Conservation (phyloP, 2,797 vertebrate genomes). For the Pampus argenteus region DNA sequence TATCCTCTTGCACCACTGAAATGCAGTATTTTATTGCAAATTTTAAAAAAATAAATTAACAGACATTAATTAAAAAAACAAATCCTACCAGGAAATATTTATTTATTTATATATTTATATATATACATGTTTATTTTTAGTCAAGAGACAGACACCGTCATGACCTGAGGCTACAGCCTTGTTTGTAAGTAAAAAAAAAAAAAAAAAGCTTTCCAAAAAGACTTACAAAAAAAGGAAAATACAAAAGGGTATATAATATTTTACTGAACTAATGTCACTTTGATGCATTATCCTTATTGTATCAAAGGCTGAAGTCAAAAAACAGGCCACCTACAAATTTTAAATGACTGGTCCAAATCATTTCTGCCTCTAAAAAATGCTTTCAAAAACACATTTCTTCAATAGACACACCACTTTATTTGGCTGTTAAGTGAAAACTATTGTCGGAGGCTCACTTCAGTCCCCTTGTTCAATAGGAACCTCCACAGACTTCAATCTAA, state of each 20-base stretch:
- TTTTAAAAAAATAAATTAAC: neutral
- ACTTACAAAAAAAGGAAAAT: neutral
- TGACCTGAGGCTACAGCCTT: neutral
- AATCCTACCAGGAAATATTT: neutral
- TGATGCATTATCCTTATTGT: no score
- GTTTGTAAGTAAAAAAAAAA: neutral
- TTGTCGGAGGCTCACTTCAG: neutral
- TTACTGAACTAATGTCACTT: neutral
- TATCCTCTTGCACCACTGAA: neutral
- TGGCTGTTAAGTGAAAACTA: conserved; percentile 1
- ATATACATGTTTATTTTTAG: neutral
- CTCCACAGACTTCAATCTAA: conserved; percentile 13
- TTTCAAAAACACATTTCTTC: neutral
- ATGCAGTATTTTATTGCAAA: neutral
- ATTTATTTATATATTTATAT: no score
- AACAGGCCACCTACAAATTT: neutral
- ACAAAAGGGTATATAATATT: neutral
- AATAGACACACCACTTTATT: conserved; percentile 1
- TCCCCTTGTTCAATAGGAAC: neutral
- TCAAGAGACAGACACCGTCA: neutral
- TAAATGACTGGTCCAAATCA: no score
- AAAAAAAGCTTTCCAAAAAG: neutral
- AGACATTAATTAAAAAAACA: neutral
- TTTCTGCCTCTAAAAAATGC: no score
- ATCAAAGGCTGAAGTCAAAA: neutral